Conservation (phyloP, 2,888 invertebrate species). For the Aporophyla nigra region DNA sequence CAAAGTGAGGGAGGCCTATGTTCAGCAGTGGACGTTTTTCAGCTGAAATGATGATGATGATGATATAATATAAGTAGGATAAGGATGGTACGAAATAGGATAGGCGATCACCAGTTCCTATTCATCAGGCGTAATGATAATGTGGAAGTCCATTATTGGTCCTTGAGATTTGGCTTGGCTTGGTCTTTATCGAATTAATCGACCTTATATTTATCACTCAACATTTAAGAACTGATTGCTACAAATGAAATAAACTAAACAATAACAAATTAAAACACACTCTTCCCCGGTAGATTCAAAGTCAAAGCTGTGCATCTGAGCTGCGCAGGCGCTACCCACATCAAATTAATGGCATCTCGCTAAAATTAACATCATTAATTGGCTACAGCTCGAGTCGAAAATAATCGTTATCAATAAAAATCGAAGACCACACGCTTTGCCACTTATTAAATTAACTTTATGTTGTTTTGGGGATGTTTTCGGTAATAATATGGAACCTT, state of each 20-base stretch:
- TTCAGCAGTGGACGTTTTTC: too few species aligned
- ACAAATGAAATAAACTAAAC: slow-evolving; percentile 20
- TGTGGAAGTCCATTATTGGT: too few species aligned
- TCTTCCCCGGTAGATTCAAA: slow-evolving; percentile 28
- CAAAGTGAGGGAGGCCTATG: too few species aligned
- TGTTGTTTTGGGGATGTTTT: slow-evolving; percentile 22
- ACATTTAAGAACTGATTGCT: background rate
- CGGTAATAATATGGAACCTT: background rate
- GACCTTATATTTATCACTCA: background rate
- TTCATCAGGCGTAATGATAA: too few species aligned
- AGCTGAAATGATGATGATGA: too few species aligned
- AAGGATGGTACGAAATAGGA: too few species aligned
- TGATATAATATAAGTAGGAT: too few species aligned
- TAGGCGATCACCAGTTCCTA: too few species aligned
- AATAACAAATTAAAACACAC: slow-evolving; percentile 39
- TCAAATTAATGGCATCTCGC: slow-evolving; percentile 58
- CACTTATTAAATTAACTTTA: slow-evolving; percentile 47
- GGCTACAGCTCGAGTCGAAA: slow-evolving; percentile 44
- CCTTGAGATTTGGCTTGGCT: too few species aligned
- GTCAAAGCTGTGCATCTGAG: slow-evolving; percentile 29
- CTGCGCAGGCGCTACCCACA: slow-evolving; percentile 48
- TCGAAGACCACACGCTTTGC: slow-evolving; percentile 52
- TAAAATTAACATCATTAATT: slow-evolving; percentile 65
- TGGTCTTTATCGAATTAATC: background rate
- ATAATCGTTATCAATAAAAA: slow-evolving; percentile 58